Evolutionary conservation across 1,140 invertebrate species (phyloP), one percentile per base, ranked within the genome.

Genomic region (Hydropsyche tenuis): DNA sequence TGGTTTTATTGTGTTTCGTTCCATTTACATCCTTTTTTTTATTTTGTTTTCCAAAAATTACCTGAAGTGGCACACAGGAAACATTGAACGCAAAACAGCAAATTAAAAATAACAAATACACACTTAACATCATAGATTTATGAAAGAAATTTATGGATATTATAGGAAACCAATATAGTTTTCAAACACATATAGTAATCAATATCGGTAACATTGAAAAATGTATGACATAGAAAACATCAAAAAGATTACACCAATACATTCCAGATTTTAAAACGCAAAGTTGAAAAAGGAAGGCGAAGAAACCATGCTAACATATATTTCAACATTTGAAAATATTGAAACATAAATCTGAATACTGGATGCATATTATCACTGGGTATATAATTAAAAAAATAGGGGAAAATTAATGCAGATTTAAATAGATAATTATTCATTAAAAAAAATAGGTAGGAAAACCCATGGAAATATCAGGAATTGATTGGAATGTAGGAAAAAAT

Each of bases 241-340:
- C n/a, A 16, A 46, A 69, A 69, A 69, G 65, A 37, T 69, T 18
- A 69, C 65, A 69, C 22, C 43, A 69, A 69, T 51, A 69, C 65
- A 69, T 69, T 69, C 65, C 65, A 69, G n/a, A 69, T 69, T 65
- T 65, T 43, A 43, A 42, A 42, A 65, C 20, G 16, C 16, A 42
- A 65, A 14, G 27, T 65, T 20, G 30, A 65, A 43, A 43, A 65
- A 20, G 63, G 63, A 65, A 46, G 43, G 16, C 16, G 63, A 43
- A 65, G 63, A 65, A 46, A 65, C 14, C 63, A 65, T 65, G 63
- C 63, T 43, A 43, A 65, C 63, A 65, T 43, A 43, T 65, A 65
- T 14, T 60, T 60, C 18, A 11, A 60, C 18, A 60, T 60, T 22
- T 23, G 9, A 23, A 60, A 22, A 60, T 60, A 22, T 23, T n/a